Evolutionary conservation across 1,140 invertebrate species (phyloP), one percentile per base, ranked within the genome.

Genomic region (Druon quercuslanigerum): DNA sequence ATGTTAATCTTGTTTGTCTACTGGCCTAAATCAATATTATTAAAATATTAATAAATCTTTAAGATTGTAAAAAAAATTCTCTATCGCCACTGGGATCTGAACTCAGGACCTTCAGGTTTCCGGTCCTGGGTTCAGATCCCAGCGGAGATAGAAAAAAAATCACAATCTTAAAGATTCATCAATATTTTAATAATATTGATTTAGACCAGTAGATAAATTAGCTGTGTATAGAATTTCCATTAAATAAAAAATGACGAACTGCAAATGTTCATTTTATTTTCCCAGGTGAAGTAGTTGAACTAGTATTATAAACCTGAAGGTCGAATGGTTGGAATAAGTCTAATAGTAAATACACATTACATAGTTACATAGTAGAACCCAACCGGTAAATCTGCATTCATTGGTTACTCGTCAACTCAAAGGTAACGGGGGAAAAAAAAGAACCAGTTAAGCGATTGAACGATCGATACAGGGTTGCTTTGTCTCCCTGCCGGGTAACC

Each of bases 391-490:
- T n/a, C 40, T 46, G 40, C 40, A 46, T 46, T 46, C 40, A 46
- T 66, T 66, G 25, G 60, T 40, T 33, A 33, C n/a, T 25, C 33
- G 16, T 66, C 14, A 40, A 66, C 16, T 40, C 17, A 20, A 33
- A 73, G 14, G 50, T 14, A 70, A 73, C 51, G 17, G 13, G 25
- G 9, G 1, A 4, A 17, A 19, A 75, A 71, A 33, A 66, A 71
- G 14, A n/a, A 52, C n/a, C 19, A 33, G 51, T 12, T 16, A 33
- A 73, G 19, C 51, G 60, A 33, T 52, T 20, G 33, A 70, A 16
- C 14, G 77, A 78, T 78, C 77, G 17, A 74, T 78, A 60, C 50
- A 56, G 56, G 56, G 51, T 54, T 33, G 51, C 25, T 50, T 50
- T n/a, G 52, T 56, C 25, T 40, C 72, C 40, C n/a, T 40, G 13